Percentiles rank a stretch among this genome's conserved stretches.
phyloP scores from a whole-genome alignment of 1,140 invertebrate genomes.

The Drosophila athabasca region DNA sequence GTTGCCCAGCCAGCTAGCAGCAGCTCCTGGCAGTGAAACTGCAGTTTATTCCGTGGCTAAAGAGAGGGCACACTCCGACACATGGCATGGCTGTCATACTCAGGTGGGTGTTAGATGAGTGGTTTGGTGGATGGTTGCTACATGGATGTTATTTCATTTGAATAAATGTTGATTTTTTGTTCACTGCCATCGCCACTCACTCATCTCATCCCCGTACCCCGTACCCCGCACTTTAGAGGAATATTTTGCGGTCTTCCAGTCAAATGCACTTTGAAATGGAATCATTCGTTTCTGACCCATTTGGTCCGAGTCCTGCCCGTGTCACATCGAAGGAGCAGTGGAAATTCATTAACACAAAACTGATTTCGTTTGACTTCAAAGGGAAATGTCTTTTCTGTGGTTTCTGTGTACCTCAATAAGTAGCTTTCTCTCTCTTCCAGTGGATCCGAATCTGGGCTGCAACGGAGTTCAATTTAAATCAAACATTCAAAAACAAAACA shows the following conservation, averaged over 20 bases:
- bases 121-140: not conserved
- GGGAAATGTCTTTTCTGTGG: conserved; percentile 68
- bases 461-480: too few relatives aligned
- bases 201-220: not conserved
- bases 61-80: too few relatives aligned
- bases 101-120: conserved; percentile 14
- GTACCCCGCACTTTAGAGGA: conserved; percentile 25
- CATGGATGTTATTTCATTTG: conserved; percentile 50
- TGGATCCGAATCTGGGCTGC: too few relatives aligned
- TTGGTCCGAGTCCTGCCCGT: too few relatives aligned
- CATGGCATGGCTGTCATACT: not conserved
- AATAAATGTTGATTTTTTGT: conserved; percentile 39
- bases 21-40: not conserved
- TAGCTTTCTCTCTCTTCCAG: too few relatives aligned
- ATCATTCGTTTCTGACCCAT: conserved; percentile 36
- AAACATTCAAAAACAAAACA: not conserved
- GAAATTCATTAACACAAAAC: conserved; percentile 53
- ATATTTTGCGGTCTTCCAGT: conserved; percentile 74
- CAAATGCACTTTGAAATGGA: conserved; percentile 66
- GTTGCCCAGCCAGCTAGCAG: conserved; percentile 11
- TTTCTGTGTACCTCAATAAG: conserved; percentile 31
- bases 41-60: too few relatives aligned
- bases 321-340: conserved; percentile 3
- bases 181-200: conserved; percentile 1
- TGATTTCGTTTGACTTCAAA: conserved; percentile 57